These are phyloP conservation scores for Abscondita cerata DNA, from an alignment of 2,888 invertebrate species.

Conservation along the genomic window DNA sequence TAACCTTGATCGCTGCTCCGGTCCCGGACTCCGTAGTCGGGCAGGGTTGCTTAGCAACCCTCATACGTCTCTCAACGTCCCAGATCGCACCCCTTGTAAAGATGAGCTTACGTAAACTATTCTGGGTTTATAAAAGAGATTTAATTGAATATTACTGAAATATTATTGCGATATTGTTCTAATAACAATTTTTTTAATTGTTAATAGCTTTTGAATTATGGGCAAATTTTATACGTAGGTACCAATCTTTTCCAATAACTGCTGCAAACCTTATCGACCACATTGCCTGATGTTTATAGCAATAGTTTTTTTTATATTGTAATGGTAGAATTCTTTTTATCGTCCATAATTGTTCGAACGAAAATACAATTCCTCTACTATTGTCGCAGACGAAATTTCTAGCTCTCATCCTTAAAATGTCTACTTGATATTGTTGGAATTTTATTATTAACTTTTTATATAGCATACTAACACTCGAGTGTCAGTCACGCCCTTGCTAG, in stretches of 20 bases:
- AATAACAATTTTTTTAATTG: background rate
- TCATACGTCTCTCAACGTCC: constrained; percentile 38
- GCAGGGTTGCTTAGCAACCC: constrained; percentile 45
- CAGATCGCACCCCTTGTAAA: constrained; percentile 28
- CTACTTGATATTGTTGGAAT: constrained; percentile 39
- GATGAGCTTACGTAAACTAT: constrained; percentile 18
- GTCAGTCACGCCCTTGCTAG: no score
- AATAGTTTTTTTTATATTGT: constrained; percentile 43
- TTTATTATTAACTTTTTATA: constrained; percentile 38
- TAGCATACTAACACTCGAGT: constrained; percentile 10
- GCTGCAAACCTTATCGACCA: constrained; percentile 43
- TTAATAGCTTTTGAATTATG: no score
- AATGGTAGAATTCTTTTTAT: constrained; percentile 36
- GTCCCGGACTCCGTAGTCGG: constrained; percentile 45
- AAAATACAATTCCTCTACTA: constrained; percentile 2
- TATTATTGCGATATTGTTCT: background rate
- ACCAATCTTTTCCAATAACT: constrained; percentile 26
- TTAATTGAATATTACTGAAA: background rate
- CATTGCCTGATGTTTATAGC: constrained; percentile 42
- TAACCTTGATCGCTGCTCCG: constrained; percentile 54
- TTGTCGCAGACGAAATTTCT: constrained; percentile 10
- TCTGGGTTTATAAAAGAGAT: constrained; percentile 12
- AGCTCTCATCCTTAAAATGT: constrained; percentile 12
- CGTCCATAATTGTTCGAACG: constrained; percentile 22
- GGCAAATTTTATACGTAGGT: background rate